These are phyloP conservation scores for Lithophane leautieri DNA, from an alignment of 2,888 invertebrate genomes.

Conservation along the genomic window DNA sequence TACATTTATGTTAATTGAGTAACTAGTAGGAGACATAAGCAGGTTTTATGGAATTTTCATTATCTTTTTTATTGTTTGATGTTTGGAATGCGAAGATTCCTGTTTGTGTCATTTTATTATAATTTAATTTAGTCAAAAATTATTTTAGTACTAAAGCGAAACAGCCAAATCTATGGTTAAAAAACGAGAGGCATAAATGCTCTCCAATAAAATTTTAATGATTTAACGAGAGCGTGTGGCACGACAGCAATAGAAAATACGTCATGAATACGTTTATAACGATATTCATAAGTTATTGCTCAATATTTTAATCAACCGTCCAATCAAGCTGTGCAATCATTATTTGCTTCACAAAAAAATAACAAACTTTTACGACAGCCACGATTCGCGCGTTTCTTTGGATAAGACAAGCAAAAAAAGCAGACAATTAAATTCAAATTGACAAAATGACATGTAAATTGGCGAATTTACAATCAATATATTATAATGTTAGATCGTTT, in stretches of 20 bases:
- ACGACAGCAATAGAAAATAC: constrained; percentile 51
- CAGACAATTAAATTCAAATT: constrained; percentile 76
- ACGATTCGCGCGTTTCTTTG: constrained; percentile 52
- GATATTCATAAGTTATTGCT: constrained; percentile 53
- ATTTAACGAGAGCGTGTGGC: constrained; percentile 57
- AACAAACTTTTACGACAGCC: constrained; percentile 54
- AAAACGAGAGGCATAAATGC: constrained; percentile 21
- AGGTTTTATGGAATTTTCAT: constrained; percentile 87
- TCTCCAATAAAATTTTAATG: constrained; percentile 45
- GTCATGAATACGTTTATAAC: constrained; percentile 48
- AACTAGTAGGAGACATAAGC: constrained; percentile 83
- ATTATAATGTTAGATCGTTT: constrained; percentile 70
- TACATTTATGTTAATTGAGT: constrained; percentile 83
- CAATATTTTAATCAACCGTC: constrained; percentile 59
- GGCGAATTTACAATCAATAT: constrained; percentile 85
- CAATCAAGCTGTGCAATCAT: constrained; percentile 60
- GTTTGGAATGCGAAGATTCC: constrained; percentile 73
- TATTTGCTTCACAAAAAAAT: constrained; percentile 54
- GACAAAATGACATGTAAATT: constrained; percentile 83
- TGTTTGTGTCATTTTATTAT: constrained; percentile 56
- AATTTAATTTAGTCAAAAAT: constrained; percentile 49
- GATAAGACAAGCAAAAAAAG: constrained; percentile 72
- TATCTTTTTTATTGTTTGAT: constrained; percentile 85
- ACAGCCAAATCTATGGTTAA: constrained; percentile 4
- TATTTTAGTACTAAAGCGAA: constrained; percentile 17